Base-by-base conservation (phyloP, 2,113 vertebrate genomes). In the Tursiops truncatus region DNA sequence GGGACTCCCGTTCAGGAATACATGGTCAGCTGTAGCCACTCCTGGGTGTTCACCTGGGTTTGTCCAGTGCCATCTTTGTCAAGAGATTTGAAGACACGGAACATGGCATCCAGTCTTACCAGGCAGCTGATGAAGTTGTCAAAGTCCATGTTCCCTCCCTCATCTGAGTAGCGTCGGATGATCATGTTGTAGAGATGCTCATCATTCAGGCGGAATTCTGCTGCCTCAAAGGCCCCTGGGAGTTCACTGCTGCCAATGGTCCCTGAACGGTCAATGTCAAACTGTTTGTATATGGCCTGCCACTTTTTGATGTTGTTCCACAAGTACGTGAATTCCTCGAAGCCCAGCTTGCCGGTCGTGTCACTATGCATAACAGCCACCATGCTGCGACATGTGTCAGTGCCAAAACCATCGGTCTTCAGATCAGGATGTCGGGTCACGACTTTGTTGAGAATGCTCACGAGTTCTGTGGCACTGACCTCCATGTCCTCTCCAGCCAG, bases 311-410 rank as follows among this genome's bases (percentile, higher is more conserved):
- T 50, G 47, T 50, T 99, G 97, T 99, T 98, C 99, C 99, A 99
- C 71, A 99, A 98, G 26, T 99, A 98, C 95, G 99, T 99, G 97
- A 99, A 99, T 96, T 99, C 99, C 76, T 99, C 99, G 41, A 99
- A 99, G 91, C 99, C 99, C 13, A 99, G 98, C 98, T 99, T 99
- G 3, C 99, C 99, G 0, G 99, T 99, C 96, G 99, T 99, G 98
- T 99, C 99, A 1, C 98, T 98, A 82, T 99, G 99, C 99, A 99
- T 99, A 84, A 99, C 99, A 0, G 99, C 99, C 98, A 99, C 99
- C 99, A 99, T 99, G 97, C 99, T 99, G 70, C 99, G 98, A 97
- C 99, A 99, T 0, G 99, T 99, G 96, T 99, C 99, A 53, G 99
- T 98, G 94, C 98, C 99, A 98, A 99, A 99, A 0, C 99, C 99